Base-by-base conservation (phyloP, 2,113 vertebrate species). In the Rafetus swinhoei region DNA sequence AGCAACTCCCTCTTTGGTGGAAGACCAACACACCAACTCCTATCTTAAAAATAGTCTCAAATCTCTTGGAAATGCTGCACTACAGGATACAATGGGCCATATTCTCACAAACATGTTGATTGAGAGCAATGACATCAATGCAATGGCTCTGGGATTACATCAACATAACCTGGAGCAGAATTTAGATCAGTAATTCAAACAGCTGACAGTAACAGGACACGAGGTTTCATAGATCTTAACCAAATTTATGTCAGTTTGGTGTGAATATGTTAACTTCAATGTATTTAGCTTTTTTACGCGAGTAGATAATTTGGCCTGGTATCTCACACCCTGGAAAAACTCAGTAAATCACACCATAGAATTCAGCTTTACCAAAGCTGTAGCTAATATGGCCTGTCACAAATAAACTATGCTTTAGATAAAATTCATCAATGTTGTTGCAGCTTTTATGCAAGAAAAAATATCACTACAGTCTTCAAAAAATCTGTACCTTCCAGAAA, bases 391-490 rank as follows among this genome's bases (percentile, higher is more conserved):
- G 35, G 1, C 0, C 10, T 77, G 69, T n/a, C 1, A 0, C 50
- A 32, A 91, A 87, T 65, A 82, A 85, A 69, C 45, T 0, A 5
- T 25, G 65, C 80, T 24, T 84, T 57, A 79, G 54, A 87, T 25
- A 76, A 82, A 82, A 82, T 56, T 93, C 85, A 90, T 93, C 93
- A 93, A 77, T 22, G 52, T 39, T 65, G 54, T 55, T 11, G 76
- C 69, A 55, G 79, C 76, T 93, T 94, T 88, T 88, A 56, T 14
- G 65, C 76, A 56, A n/a, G 65, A 81, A 25, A 86, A 89, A 82
- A 94, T 86, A 92, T 88, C 50, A 80, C 92, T 82, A 4, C 50
- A 84, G 79, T 85, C 45, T 80, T 88, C 74, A 39, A 53, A 95
- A 95, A 84, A 69, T 56, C 90, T 85, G 72, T 59, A 29, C 92